Conservation (phyloP, 2,888 invertebrate species). For the Drosophila dives region DNA sequence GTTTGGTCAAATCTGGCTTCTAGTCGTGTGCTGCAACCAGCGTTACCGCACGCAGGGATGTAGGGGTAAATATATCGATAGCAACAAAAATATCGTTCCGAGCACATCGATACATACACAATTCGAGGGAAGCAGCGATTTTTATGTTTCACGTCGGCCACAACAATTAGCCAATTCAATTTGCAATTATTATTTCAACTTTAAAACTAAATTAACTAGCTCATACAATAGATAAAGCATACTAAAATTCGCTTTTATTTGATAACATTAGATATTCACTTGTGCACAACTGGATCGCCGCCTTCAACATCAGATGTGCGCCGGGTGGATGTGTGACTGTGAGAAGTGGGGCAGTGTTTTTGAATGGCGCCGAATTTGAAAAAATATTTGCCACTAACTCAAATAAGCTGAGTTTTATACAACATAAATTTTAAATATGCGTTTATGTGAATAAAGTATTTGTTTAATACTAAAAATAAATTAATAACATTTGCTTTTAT, state of each 20-base stretch:
- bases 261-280: neutral
- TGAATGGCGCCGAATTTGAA: conserved; percentile 13
- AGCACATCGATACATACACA: conserved; percentile 17
- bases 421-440: neutral
- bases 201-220: neutral
- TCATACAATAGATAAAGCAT: neutral
- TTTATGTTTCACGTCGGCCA: conserved; percentile 9
- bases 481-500: neutral
- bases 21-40: conserved; percentile 48
- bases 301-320: conserved; percentile 3
- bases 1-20: conserved; percentile 61
- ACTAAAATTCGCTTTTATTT: neutral
- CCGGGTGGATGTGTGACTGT: neutral
- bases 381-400: neutral
- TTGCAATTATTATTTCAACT: conserved; percentile 13
- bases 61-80: conserved; percentile 56
- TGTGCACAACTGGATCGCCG: neutral
- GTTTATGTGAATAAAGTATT: neutral
- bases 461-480: neutral
- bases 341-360: neutral
- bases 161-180: conserved; percentile 2
- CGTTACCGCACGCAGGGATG: conserved; percentile 58
- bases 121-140: conserved; percentile 27
- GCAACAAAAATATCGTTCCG: conserved; percentile 30
- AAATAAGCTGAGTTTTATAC: neutral